Evolutionary conservation across 2,888 invertebrate genomes (phyloP).

Genomic region (Drosophila colorata): DNA sequence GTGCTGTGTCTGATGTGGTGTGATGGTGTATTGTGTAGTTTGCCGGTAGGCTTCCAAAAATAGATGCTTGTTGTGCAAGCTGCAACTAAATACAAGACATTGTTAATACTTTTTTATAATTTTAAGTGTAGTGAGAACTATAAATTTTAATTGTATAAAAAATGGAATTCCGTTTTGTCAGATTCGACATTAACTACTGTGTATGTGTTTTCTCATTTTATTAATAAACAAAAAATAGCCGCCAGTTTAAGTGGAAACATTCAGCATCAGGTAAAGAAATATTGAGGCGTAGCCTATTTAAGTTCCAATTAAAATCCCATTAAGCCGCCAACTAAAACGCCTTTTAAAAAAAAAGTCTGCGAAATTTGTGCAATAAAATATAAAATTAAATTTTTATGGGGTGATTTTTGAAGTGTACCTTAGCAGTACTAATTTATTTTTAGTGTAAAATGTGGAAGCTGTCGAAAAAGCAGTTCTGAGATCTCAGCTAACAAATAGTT

Average conservation of each 20-base stretch:
- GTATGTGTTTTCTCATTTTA: no score
- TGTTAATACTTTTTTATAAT: background rate
- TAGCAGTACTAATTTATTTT: background rate
- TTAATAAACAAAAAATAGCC: no score
- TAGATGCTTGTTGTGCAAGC: background rate
- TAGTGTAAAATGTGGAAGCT: background rate
- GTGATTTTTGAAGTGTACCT: no score
- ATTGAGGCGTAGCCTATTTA: no score
- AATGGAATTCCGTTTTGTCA: background rate
- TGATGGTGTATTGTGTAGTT: background rate
- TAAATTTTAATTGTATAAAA: background rate
- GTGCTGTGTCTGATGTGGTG: constrained; percentile 14
- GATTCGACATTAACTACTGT: background rate
- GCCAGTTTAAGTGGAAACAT: no score
- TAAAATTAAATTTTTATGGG: no score
- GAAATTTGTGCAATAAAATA: no score
- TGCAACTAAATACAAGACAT: background rate
- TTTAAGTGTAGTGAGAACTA: background rate
- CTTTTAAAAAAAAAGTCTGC: no score
- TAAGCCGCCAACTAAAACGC: no score
- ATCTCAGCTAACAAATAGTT: background rate
- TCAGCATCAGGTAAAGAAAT: no score
- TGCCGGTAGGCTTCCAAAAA: background rate
- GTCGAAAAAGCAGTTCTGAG: background rate
- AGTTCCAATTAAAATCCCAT: no score